Conservation (phyloP, 2,888 invertebrate genomes). For the Sisyra nigra region DNA sequence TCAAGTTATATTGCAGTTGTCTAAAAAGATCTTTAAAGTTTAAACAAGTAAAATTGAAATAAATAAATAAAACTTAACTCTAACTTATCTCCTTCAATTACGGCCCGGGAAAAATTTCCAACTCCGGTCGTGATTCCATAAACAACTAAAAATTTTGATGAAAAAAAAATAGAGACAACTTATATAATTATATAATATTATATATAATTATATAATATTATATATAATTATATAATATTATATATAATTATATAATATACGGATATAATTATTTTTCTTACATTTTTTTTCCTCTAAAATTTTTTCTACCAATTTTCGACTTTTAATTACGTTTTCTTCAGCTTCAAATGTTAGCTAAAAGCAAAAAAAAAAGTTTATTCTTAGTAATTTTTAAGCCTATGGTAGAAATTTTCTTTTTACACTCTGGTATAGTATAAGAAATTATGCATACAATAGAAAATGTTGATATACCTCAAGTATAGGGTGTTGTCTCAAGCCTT, state of each 20-base stretch:
- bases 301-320: constrained; percentile 36
- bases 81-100: constrained; percentile 36
- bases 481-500: no score
- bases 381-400: neutral
- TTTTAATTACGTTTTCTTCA: constrained; percentile 31
- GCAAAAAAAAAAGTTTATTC: constrained; percentile 3
- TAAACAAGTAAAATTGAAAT: neutral
- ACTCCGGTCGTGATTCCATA: constrained; percentile 47
- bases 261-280: no score
- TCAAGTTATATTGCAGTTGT: constrained; percentile 43
- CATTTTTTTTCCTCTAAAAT: constrained; percentile 40
- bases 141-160: constrained; percentile 32
- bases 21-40: constrained; percentile 20
- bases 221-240: no score
- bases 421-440: no score
- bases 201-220: no score
- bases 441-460: no score
- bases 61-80: constrained; percentile 24
- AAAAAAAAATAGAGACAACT: no score
- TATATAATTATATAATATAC: no score
- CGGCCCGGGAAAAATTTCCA: constrained; percentile 42
- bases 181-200: no score
- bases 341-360: constrained; percentile 35
- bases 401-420: no score
- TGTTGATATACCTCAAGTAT: no score